A percentile compares a stretch with the other conserved stretches of the same genome.
These are phyloP conservation scores for Olivierus martensii DNA, from an alignment of 1,140 invertebrate species.

Conservation along the genomic window DNA sequence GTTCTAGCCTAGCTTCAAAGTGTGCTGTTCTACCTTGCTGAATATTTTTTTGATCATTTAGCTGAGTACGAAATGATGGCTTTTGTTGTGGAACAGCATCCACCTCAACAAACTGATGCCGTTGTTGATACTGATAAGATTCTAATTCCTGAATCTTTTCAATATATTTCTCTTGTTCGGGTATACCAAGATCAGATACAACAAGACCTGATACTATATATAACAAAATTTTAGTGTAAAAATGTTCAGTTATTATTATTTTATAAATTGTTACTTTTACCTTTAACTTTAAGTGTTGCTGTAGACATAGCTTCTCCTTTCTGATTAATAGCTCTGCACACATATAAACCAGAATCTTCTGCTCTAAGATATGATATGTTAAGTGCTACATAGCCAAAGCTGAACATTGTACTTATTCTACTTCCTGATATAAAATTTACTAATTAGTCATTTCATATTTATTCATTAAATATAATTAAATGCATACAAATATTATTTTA, in stretches of 20 bases:
- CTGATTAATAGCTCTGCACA: slow-evolving; percentile 66
- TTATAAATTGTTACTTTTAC: slow-evolving; percentile 25
- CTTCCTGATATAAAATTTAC: slow-evolving; percentile 59
- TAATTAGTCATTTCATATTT: not conserved
- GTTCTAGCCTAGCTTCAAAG: slow-evolving; percentile 88
- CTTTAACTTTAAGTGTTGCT: slow-evolving; percentile 57
- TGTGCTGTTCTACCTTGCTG: slow-evolving; percentile 88
- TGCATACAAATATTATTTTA: not conserved
- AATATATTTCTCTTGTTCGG: slow-evolving; percentile 84
- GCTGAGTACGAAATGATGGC: slow-evolving; percentile 79
- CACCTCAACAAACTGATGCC: slow-evolving; percentile 14
- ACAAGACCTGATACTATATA: not conserved
- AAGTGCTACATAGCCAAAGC: slow-evolving; percentile 86
- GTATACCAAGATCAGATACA: slow-evolving; percentile 48
- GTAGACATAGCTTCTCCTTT: slow-evolving; percentile 40
- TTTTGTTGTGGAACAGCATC: slow-evolving; percentile 8
- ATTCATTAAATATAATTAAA: not conserved
- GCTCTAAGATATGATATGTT: slow-evolving; percentile 92
- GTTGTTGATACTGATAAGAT: slow-evolving; percentile 42
- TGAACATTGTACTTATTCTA: slow-evolving; percentile 88
- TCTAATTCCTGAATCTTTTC: slow-evolving; percentile 86
- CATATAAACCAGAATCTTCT: slow-evolving; percentile 85
- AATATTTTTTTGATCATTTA: slow-evolving; percentile 67
- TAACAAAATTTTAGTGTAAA: not conserved
- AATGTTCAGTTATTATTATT: not conserved